phyloP scores from a whole-genome alignment of 2,113 vertebrate species.

The Haemorhous mexicanus region DNA sequence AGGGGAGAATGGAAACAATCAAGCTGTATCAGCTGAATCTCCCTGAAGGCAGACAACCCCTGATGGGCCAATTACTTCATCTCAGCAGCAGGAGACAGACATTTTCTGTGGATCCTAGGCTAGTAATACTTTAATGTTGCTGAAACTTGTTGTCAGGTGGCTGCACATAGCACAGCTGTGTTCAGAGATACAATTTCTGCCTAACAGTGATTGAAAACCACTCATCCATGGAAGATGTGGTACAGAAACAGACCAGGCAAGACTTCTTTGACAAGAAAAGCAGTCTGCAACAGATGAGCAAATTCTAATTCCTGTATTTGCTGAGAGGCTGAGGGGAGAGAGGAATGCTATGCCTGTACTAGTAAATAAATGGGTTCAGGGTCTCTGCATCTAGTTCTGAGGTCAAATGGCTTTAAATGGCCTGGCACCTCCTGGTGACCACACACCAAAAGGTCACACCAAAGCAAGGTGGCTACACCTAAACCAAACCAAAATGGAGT shows the following conservation, averaged over 20 bases:
- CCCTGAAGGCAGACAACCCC: background rate
- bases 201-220: slow-evolving; percentile 34
- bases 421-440: accelerated
- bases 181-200: slow-evolving; percentile 19
- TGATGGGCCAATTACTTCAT: slow-evolving; percentile 49
- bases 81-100: slow-evolving; percentile 6
- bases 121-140: slow-evolving; percentile 24
- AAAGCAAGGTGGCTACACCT: background rate
- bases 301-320: background rate
- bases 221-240: slow-evolving; percentile 3
- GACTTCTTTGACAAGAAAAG: background rate
- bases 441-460: background rate
- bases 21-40: background rate
- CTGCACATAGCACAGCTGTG: slow-evolving; percentile 8
- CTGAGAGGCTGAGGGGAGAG: background rate
- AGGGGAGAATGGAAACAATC: slow-evolving; percentile 14
- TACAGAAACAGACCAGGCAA: background rate
- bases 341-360: background rate
- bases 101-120: background rate
- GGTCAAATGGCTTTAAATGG: background rate
- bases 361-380: background rate
- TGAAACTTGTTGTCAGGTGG: slow-evolving; percentile 40
- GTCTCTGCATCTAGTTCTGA: background rate
- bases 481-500: background rate
- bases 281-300: background rate